phyloP scores from a whole-genome alignment of 2,888 invertebrate genomes.

The Theretra japonica region DNA sequence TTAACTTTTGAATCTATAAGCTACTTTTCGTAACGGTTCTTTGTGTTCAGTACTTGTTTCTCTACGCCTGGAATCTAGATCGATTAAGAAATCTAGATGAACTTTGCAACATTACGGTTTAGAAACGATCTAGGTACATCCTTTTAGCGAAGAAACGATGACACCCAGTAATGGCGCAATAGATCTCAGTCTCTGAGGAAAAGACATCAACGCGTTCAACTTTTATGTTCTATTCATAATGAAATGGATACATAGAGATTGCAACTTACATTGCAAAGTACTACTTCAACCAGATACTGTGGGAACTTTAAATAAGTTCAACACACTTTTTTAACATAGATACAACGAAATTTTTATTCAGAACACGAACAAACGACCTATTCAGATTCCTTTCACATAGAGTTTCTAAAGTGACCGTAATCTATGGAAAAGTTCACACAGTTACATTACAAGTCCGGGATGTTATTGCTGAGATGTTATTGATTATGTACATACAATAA shows the following conservation, averaged over 20 bases:
- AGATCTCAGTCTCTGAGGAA: conserved; percentile 34
- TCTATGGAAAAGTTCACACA: conserved; percentile 25
- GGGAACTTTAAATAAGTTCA: background rate
- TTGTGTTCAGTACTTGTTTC: conserved; percentile 14
- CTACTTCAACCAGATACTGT: background rate
- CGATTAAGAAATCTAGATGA: conserved; percentile 14
- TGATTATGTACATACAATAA: background rate
- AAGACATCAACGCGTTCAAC: conserved; percentile 53
- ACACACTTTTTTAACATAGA: conserved; percentile 27
- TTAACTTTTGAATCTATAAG: background rate
- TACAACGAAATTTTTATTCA: conserved; percentile 43
- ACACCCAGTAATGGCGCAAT: background rate
- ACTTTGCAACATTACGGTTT: conserved; percentile 16
- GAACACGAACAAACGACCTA: conserved; percentile 36
- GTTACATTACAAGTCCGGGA: background rate
- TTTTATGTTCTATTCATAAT: background rate
- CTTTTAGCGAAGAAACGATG: conserved; percentile 7
- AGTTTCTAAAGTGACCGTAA: conserved; percentile 28
- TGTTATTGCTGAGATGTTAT: background rate
- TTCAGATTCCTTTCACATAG: conserved; percentile 33
- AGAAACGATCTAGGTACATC: conserved; percentile 32
- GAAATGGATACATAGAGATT: background rate
- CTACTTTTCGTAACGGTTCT: conserved; percentile 10
- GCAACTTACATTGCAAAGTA: background rate
- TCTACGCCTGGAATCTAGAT: conserved; percentile 10